A percentile compares a stretch with the other conserved stretches of the same genome.
These are phyloP conservation scores for Boulengerochromis microlepis DNA, from an alignment of 2,113 vertebrate species.

Conservation along the genomic window DNA sequence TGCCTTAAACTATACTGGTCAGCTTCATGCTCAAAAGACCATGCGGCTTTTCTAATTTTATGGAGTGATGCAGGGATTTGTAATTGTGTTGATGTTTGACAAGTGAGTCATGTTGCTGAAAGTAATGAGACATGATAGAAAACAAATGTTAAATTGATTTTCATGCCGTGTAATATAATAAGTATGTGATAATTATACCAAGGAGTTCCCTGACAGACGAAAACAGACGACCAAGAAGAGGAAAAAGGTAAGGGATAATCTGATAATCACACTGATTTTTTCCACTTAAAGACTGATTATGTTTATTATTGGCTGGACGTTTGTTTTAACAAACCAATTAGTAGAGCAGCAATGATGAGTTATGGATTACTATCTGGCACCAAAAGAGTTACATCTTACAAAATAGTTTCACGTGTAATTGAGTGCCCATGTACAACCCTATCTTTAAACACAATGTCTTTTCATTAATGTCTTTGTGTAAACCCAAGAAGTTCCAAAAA, in stretches of 20 bases:
- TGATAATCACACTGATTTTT: neutral
- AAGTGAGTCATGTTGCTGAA: neutral
- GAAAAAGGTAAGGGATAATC: neutral
- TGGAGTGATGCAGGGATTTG: neutral
- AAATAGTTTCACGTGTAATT: neutral
- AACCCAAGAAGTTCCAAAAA: neutral
- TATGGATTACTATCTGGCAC: neutral
- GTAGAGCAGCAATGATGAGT: neutral
- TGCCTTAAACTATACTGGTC: neutral
- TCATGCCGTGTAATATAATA: neutral
- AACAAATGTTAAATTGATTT: constrained; percentile 23
- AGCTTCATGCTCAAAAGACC: constrained; percentile 6
- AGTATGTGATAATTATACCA: neutral
- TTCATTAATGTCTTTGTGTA: neutral
- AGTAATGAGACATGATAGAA: constrained; percentile 31
- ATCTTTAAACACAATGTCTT: neutral
- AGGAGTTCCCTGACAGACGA: neutral
- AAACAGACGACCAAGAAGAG: neutral
- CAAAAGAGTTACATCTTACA: neutral
- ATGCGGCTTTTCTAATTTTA: neutral
- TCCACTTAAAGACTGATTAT: neutral
- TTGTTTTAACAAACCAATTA: neutral
- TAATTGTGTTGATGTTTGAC: neutral
- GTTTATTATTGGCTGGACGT: neutral
- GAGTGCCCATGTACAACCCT: neutral